Base-by-base conservation (phyloP, 2,113 vertebrate genomes). In the Agapornis roseicollis region DNA sequence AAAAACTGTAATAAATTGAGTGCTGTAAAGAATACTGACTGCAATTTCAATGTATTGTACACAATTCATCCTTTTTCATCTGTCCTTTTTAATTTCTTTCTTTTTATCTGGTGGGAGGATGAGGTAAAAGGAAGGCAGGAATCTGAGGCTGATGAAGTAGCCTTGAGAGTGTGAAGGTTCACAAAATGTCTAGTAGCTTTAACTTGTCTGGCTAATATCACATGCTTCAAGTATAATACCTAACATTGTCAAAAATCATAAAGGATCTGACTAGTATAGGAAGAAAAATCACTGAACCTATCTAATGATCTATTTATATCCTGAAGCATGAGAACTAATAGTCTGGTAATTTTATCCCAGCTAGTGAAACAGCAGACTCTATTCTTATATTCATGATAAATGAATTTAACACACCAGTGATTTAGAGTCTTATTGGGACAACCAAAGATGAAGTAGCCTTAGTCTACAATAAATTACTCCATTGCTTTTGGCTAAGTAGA, bases 311-410 rank as follows among this genome's bases (percentile, higher is more conserved):
- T 88, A 28, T 85, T 92, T 95, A 81, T 88, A 47, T 79, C 77
- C 76, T 90, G 89, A 91, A 89, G 92, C 47, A 86, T 7, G 31
- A 95, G 55, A 44, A 90, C 73, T 92, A 77, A 96, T 37, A 91
- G 52, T 33, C 88, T 46, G 84, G 76, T 31, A 53, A 94, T 91
- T 97, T 96, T 96, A 80, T 82, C 71, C 53, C 94, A 93, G 81
- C 89, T 92, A 83, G 50, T 56, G 73, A 86, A 96, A 91, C 15
- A 87, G 86, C 73, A 93, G 47, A 61, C 44, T 81, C 56, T 71
- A 70, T 64, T 90, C 74, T 80, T 72, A 53, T 79, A 69, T 69
- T 94, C 63, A 11, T 39, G 53, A 96, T 72, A 90, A 97, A 97
- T 94, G 41, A 53, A 80, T 95, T 80, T 93, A 92, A 44, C 16